Conservation (phyloP, 2,797 vertebrate genomes). For the Menidia menidia region DNA sequence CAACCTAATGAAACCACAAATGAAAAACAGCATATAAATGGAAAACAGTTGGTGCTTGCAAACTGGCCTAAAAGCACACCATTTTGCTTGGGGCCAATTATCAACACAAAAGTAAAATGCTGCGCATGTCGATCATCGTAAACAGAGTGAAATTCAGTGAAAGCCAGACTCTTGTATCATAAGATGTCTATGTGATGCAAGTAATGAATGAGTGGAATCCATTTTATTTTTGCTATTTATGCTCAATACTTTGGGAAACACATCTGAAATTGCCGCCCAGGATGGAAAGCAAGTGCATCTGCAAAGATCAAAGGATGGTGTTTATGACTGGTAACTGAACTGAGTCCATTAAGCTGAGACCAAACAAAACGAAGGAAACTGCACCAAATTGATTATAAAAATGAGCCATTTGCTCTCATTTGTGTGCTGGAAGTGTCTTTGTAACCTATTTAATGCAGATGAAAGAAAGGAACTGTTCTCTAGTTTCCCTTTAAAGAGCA, state of each 20-base stretch:
- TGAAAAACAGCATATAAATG: not conserved
- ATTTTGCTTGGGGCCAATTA: constrained; percentile 8
- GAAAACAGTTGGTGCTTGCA: not conserved
- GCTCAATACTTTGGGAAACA: constrained; percentile 1
- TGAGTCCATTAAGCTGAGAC: constrained; percentile 19
- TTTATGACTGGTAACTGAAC: constrained; percentile 11
- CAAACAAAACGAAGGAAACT: not conserved
- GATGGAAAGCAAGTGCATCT: constrained; percentile 3
- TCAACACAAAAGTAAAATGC: not conserved
- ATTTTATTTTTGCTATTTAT: not conserved
- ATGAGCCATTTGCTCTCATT: constrained; percentile 7
- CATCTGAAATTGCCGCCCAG: constrained; percentile 2
- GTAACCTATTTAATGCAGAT: constrained; percentile 20
- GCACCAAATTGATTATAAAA: not conserved
- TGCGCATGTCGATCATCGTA: constrained; percentile 3
- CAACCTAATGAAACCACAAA: constrained; percentile 15
- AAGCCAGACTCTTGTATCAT: constrained; percentile 5
- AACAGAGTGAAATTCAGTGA: not conserved
- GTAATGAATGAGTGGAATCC: too few species aligned
- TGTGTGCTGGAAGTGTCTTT: constrained; percentile 2
- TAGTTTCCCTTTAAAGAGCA: constrained; percentile 6
- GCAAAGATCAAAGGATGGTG: constrained; percentile 7
- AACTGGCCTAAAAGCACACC: not conserved
- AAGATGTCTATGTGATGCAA: not conserved
- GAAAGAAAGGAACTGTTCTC: constrained; percentile 6